phyloP scores from a whole-genome alignment of 2,113 vertebrate species.

The Corythornis madagascariensis region DNA sequence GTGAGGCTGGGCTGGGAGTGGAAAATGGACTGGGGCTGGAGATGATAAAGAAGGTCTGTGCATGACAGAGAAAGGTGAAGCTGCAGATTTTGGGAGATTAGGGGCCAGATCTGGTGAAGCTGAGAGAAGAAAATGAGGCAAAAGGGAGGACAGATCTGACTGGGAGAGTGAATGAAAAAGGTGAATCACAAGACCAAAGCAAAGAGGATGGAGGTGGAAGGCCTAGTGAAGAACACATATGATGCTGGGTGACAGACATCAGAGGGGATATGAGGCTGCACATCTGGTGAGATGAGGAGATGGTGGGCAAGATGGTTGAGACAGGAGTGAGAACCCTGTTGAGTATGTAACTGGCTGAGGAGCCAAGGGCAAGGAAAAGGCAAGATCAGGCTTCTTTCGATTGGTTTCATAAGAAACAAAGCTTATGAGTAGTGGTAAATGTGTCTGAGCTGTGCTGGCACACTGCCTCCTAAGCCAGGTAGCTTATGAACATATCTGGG shows the following conservation, averaged over 20 bases:
- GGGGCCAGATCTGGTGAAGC: rapidly evolving
- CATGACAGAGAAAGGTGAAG: neutral
- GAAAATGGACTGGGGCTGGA: neutral
- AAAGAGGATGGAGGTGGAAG: neutral
- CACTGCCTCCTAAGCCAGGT: neutral
- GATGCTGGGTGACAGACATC: rapidly evolving
- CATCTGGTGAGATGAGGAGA: neutral
- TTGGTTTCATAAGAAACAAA: neutral
- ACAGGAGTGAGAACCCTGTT: neutral
- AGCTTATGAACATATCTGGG: neutral
- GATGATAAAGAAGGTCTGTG: neutral
- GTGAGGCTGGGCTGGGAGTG: neutral
- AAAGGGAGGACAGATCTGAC: neutral
- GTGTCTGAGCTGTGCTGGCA: neutral
- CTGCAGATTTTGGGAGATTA: rapidly evolving
- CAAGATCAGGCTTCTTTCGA: neutral
- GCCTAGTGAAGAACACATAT: neutral
- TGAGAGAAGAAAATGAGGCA: neutral
- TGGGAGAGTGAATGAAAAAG: neutral
- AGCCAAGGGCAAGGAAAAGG: neutral
- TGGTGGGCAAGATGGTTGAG: neutral
- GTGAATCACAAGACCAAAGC: neutral
- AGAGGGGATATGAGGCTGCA: neutral
- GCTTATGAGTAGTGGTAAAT: neutral
- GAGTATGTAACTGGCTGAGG: neutral